These are phyloP conservation scores for Anoura caudifer DNA, from an alignment of 2,113 vertebrate genomes.

Conservation along the genomic window DNA sequence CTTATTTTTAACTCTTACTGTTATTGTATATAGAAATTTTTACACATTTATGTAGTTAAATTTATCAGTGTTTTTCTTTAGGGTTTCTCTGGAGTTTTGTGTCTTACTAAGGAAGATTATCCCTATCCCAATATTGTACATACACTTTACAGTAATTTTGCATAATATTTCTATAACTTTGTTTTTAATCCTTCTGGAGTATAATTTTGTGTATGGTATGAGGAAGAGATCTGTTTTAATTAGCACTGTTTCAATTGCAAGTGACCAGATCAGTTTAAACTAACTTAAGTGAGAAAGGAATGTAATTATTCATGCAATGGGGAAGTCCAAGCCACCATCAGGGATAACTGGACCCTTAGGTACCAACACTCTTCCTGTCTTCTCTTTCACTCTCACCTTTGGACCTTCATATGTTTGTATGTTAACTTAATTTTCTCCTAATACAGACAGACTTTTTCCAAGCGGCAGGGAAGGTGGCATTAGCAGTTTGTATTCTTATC, in stretches of 20 bases:
- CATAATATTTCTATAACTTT: background rate
- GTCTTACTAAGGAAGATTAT: conserved; percentile 15
- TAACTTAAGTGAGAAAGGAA: background rate
- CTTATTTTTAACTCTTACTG: background rate
- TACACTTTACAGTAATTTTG: conserved; percentile 7
- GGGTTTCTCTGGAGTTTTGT: conserved; percentile 35
- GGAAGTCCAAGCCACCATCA: background rate
- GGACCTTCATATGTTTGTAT: conserved; percentile 29
- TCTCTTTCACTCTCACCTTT: background rate
- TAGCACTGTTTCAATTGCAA: background rate
- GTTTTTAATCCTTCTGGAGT: conserved; percentile 17
- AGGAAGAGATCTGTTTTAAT: conserved; percentile 30
- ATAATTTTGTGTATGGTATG: background rate
- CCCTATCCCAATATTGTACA: background rate
- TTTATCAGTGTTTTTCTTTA: conserved; percentile 37
- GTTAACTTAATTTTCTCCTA: conserved; percentile 53
- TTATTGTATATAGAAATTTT: background rate
- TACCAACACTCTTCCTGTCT: background rate
- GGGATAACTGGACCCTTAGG: background rate
- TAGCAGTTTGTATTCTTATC: conserved; percentile 49
- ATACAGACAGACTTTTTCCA: conserved; percentile 55
- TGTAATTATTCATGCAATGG: background rate
- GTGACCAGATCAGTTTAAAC: background rate
- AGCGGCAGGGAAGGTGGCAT: conserved; percentile 53
- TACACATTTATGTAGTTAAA: conserved; percentile 31